These are phyloP conservation scores for Myopa tessellatipennis DNA, from an alignment of 2,888 invertebrate genomes.

Conservation along the genomic window DNA sequence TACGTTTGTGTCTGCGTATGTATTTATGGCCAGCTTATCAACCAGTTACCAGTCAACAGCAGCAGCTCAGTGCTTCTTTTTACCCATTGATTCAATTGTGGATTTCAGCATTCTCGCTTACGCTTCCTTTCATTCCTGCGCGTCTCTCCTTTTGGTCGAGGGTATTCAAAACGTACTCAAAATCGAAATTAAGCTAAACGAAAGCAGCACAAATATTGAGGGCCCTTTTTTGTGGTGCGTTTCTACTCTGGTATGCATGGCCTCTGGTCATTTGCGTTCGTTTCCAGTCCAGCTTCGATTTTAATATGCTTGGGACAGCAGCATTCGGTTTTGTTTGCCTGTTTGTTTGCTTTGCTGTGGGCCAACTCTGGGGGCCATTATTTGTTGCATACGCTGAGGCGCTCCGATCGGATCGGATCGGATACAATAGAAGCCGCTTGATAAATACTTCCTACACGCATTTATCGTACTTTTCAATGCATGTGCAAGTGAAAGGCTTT, in stretches of 20 bases:
- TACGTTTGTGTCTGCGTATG: not conserved
- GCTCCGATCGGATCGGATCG: constrained; percentile 48
- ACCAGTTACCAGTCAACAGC: constrained; percentile 34
- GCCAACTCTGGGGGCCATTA: constrained; percentile 44
- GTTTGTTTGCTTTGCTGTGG: constrained; percentile 40
- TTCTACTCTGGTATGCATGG: not conserved
- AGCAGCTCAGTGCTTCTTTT: constrained; percentile 30
- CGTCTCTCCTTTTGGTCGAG: not conserved
- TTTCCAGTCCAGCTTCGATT: constrained; percentile 25
- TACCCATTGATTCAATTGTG: constrained; percentile 37
- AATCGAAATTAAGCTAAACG: constrained; percentile 34
- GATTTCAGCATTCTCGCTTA: constrained; percentile 22
- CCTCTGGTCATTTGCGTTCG: constrained; percentile 36
- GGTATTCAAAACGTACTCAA: constrained; percentile 27
- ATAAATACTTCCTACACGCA: constrained; percentile 48
- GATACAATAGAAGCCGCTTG: constrained; percentile 56
- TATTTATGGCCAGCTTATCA: constrained; percentile 29
- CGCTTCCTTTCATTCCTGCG: not conserved
- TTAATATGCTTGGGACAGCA: constrained; percentile 16
- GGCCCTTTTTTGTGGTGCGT: constrained; percentile 4
- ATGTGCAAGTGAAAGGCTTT: constrained; percentile 10
- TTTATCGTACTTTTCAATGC: not conserved
- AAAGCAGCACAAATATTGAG: constrained; percentile 13
- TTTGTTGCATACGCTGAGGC: constrained; percentile 51
- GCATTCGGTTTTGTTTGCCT: not conserved